Evolutionary conservation across 2,113 vertebrate species (phyloP).

Genomic region (Pipra filicauda): DNA sequence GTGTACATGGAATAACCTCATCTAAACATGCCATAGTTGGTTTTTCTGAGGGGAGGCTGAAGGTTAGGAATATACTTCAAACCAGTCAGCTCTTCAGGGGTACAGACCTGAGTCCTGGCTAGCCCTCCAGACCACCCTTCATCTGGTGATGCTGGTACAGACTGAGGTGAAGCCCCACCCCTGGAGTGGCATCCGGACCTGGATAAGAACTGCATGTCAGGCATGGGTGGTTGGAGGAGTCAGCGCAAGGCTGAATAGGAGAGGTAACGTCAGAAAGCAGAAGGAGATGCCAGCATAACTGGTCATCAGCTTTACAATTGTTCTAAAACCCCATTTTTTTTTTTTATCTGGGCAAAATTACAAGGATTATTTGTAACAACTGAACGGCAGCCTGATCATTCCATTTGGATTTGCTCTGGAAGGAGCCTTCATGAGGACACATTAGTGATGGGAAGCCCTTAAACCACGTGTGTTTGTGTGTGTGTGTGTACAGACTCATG

Average conservation of each 20-base stretch:
- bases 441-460: not conserved
- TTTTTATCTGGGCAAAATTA: not conserved
- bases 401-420: not conserved
- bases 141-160: fast-evolving
- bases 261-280: not conserved
- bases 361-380: not conserved
- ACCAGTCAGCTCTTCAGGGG: too few species aligned
- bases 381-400: not conserved
- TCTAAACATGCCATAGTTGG: fast-evolving
- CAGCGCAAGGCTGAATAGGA: not conserved
- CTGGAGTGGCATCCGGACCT: not conserved
- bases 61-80: not conserved
- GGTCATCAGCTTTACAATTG: not conserved
- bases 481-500: not conserved
- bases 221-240: fast-evolving
- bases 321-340: not conserved
- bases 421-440: not conserved
- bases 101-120: not conserved
- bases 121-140: not conserved
- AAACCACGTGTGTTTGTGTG: fast-evolving
- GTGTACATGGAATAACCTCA: not conserved
- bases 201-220: fast-evolving
- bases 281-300: too few species aligned
- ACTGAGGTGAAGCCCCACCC: too few species aligned
- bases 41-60: not conserved